Conservation (phyloP, 2,888 invertebrate species). For the Acleris emargana region DNA sequence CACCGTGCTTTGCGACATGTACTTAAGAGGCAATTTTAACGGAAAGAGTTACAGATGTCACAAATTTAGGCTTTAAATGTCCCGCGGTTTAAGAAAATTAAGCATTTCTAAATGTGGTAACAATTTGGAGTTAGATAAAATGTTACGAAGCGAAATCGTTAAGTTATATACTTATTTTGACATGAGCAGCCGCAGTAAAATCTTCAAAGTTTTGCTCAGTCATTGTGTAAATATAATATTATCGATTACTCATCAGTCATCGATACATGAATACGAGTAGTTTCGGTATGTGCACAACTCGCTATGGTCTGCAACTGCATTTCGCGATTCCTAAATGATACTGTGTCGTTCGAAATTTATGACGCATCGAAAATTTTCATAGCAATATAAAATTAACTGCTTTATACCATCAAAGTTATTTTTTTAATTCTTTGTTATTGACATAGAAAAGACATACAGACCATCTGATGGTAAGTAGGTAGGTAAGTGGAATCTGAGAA, state of each 20-base stretch:
- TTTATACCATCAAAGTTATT: no score
- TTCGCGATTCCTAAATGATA: no score
- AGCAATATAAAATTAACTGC: no score
- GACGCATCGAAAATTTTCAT: no score
- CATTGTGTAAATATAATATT: conserved; percentile 9
- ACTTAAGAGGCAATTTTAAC: neutral
- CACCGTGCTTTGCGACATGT: neutral
- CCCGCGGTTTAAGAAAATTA: conserved; percentile 11
- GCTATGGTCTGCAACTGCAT: no score
- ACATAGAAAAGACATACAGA: no score
- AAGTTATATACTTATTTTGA: conserved; percentile 17
- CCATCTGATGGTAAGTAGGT: no score
- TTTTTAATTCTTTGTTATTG: no score
- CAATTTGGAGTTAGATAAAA: neutral
- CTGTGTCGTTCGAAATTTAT: no score
- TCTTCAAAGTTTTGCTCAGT: conserved; percentile 10
- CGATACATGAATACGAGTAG: no score
- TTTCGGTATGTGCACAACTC: neutral
- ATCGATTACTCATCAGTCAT: no score
- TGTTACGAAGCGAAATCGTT: neutral
- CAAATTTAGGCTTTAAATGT: conserved; percentile 13
- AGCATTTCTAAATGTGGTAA: conserved; percentile 26
- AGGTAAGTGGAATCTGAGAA: no score
- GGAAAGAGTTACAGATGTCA: neutral
- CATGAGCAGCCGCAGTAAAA: conserved; percentile 10